phyloP scores from a whole-genome alignment of 2,113 vertebrate genomes.

The Saccopteryx leptura region DNA sequence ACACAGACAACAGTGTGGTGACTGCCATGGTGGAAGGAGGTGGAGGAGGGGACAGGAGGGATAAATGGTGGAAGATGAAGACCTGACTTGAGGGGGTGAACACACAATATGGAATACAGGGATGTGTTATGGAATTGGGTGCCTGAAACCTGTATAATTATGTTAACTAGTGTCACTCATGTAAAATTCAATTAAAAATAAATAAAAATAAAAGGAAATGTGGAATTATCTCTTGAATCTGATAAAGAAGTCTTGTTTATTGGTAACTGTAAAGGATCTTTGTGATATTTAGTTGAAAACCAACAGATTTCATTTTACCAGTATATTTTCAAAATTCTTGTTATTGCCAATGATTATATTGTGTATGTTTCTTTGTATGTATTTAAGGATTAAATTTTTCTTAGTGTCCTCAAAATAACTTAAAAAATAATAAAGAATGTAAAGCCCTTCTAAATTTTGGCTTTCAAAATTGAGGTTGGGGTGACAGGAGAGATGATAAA shows the following conservation, averaged over 20 bases:
- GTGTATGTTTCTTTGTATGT: neutral
- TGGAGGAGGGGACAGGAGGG: too few species aligned
- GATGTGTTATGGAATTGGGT: too few species aligned
- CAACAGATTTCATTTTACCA: neutral
- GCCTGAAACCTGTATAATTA: too few species aligned
- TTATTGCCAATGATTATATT: neutral
- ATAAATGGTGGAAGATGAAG: too few species aligned
- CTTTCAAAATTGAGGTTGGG: neutral
- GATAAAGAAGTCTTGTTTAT: neutral
- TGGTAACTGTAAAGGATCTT: neutral
- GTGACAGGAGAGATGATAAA: too few species aligned
- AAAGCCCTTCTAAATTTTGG: neutral
- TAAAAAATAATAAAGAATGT: neutral
- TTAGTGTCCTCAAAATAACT: neutral
- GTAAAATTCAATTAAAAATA: too few species aligned
- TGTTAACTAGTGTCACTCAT: too few species aligned
- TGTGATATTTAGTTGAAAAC: slow-evolving; percentile 14
- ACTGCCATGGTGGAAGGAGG: too few species aligned
- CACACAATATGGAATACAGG: too few species aligned
- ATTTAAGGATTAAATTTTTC: neutral
- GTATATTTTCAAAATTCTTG: neutral
- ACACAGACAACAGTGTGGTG: too few species aligned
- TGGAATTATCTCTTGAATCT: neutral
- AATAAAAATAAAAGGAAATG: neutral
- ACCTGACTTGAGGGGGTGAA: too few species aligned